Evolutionary conservation across 1,140 invertebrate genomes (phyloP).

Genomic region (Goniozus legneri): DNA sequence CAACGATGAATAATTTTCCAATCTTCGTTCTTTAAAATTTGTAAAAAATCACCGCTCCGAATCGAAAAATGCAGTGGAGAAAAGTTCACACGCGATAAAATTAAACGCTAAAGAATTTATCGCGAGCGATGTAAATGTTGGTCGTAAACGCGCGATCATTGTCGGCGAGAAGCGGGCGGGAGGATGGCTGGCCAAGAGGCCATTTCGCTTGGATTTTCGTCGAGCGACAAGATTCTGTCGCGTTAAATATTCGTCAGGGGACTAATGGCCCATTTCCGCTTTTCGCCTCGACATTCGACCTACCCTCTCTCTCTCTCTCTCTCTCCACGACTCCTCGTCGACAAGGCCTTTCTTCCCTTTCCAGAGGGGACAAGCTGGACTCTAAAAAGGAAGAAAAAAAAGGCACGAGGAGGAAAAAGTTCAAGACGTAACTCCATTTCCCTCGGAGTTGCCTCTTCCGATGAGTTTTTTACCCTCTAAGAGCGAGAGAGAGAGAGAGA

Average conservation of each 20-base stretch:
- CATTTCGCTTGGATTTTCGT: constrained; percentile 23
- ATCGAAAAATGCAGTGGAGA: not conserved
- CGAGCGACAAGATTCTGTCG: constrained; percentile 23
- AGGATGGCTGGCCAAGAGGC: constrained; percentile 7
- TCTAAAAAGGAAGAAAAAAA: no score
- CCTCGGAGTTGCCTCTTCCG: no score
- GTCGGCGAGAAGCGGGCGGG: constrained; percentile 6
- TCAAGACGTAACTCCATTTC: not conserved
- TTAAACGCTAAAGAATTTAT: constrained; percentile 30
- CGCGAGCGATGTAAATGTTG: constrained; percentile 25
- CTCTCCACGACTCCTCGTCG: not conserved
- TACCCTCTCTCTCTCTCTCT: constrained; percentile 1
- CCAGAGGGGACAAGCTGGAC: no score
- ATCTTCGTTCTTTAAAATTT: no score
- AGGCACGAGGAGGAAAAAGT: not conserved
- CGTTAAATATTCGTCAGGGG: constrained; percentile 27
- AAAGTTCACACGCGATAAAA: constrained; percentile 20
- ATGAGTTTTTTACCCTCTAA: no score
- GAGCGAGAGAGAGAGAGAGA: not conserved
- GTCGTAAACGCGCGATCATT: constrained; percentile 23
- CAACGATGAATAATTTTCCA: no score
- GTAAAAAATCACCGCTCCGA: no score
- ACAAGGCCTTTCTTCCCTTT: no score
- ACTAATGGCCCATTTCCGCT: constrained; percentile 28
- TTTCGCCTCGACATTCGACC: constrained; percentile 6